These are phyloP conservation scores for Conus canariensis DNA, from an alignment of 2,888 invertebrate species.

Conservation along the genomic window DNA sequence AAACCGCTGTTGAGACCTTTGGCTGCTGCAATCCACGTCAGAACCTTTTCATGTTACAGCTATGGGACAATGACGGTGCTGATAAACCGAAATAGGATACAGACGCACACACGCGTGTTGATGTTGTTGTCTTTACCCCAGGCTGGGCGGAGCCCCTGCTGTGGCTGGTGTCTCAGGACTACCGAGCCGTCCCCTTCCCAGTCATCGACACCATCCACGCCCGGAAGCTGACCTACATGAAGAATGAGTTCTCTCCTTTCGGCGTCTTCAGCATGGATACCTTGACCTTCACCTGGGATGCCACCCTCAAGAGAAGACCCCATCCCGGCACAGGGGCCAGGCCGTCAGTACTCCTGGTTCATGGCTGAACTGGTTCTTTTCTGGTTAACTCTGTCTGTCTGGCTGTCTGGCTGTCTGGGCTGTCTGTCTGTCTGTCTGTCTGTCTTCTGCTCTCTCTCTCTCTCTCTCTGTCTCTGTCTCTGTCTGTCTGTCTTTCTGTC, in stretches of 20 bases:
- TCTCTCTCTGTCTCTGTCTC: background rate
- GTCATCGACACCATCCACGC: slow-evolving; percentile 41
- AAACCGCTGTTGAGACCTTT: too few species aligned
- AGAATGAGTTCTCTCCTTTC: background rate
- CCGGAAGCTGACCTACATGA: slow-evolving; percentile 18
- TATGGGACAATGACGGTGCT: too few species aligned
- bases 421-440: background rate
- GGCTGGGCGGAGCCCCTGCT: slow-evolving; percentile 42
- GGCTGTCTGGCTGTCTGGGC: background rate
- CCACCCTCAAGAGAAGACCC: background rate
- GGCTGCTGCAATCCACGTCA: too few species aligned
- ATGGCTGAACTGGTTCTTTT: background rate
- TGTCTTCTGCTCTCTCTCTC: too few species aligned
- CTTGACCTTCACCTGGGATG: slow-evolving; percentile 36
- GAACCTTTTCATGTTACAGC: too few species aligned
- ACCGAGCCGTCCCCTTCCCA: slow-evolving; percentile 44
- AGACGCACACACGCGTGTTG: too few species aligned
- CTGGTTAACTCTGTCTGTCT: background rate
- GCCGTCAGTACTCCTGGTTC: slow-evolving; percentile 7
- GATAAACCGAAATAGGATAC: too few species aligned
- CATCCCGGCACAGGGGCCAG: background rate
- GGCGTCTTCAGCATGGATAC: slow-evolving; percentile 21
- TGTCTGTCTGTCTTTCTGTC: background rate
- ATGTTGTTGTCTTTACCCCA: background rate
- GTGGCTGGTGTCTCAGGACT: slow-evolving; percentile 34